Conservation (phyloP, 2,113 vertebrate genomes). For the Poeciliopsis retropinna region DNA sequence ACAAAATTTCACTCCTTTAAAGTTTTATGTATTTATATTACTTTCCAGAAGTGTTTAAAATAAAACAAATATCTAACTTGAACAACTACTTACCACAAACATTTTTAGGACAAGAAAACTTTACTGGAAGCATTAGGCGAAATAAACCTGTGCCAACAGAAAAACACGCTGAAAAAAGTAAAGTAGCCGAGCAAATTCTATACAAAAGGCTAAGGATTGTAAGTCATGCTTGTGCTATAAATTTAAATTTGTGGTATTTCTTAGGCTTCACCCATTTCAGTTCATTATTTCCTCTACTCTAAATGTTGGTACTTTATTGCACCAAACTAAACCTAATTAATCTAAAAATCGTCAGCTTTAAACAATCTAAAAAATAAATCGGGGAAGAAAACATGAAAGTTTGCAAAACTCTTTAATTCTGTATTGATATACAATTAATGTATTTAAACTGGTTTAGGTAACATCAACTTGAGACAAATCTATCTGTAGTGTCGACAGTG, state of each 20-base stretch:
- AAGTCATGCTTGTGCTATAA: neutral
- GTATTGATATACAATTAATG: constrained; percentile 20
- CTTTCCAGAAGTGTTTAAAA: neutral
- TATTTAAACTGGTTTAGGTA: constrained; percentile 8
- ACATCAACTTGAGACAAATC: constrained; percentile 27
- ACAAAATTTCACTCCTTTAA: too few relatives aligned
- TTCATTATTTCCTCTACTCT: neutral
- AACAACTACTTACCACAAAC: too few relatives aligned
- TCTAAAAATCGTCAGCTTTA: neutral
- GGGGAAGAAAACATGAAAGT: constrained; percentile 3
- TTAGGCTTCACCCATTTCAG: neutral
- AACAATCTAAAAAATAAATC: neutral
- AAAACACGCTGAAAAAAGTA: neutral
- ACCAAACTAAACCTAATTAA: neutral
- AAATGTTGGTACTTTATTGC: neutral
- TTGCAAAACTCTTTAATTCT: constrained; percentile 39
- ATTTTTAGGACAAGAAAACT: too few relatives aligned
- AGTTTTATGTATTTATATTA: neutral
- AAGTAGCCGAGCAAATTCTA: neutral
- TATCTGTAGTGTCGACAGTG: constrained; percentile 34
- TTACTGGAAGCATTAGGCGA: too few relatives aligned
- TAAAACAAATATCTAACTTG: neutral
- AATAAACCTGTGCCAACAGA: too few relatives aligned
- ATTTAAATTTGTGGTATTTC: neutral
- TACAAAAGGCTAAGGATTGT: too few relatives aligned